Conservation (phyloP, 2,113 vertebrate genomes). For the Ciconia boyciana region DNA sequence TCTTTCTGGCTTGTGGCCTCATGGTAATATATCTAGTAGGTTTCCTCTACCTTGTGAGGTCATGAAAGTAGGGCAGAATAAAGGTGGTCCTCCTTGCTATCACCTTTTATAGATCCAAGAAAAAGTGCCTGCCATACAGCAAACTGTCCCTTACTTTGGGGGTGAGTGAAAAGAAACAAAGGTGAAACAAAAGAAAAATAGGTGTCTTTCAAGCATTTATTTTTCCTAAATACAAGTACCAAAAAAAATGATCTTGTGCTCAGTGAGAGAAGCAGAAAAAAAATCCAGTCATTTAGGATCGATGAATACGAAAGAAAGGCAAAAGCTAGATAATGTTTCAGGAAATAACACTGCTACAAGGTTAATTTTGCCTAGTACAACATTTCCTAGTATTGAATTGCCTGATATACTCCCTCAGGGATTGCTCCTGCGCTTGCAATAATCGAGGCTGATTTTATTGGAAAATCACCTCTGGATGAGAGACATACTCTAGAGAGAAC, state of each 20-base stretch:
- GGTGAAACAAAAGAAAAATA: not conserved
- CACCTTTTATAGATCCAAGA: not conserved
- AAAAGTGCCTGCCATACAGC: not conserved
- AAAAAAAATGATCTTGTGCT: conserved; percentile 23
- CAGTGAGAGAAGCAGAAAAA: not conserved
- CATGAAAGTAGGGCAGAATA: not conserved
- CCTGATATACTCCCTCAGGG: conserved; percentile 66
- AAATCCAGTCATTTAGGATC: conserved; percentile 54
- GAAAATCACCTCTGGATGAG: conserved; percentile 74
- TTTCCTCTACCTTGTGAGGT: not conserved
- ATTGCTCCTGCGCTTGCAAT: conserved; percentile 69
- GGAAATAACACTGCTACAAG: conserved; percentile 71
- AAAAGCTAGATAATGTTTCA: conserved; percentile 62
- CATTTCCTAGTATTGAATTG: conserved; percentile 72
- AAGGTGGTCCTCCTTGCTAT: not conserved
- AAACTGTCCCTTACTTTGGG: not conserved
- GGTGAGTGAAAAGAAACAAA: not conserved
- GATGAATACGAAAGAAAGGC: conserved; percentile 63
- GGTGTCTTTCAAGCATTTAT: not conserved
- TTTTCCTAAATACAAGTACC: not conserved
- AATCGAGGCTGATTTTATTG: conserved; percentile 78
- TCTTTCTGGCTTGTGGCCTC: not conserved
- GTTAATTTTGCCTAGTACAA: conserved; percentile 74
- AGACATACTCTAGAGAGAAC: conserved; percentile 74
- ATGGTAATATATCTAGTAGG: not conserved